Percentiles rank a stretch among this genome's conserved stretches.
phyloP scores from a whole-genome alignment of 2,113 vertebrate genomes.

The Stigmatopora argus region DNA sequence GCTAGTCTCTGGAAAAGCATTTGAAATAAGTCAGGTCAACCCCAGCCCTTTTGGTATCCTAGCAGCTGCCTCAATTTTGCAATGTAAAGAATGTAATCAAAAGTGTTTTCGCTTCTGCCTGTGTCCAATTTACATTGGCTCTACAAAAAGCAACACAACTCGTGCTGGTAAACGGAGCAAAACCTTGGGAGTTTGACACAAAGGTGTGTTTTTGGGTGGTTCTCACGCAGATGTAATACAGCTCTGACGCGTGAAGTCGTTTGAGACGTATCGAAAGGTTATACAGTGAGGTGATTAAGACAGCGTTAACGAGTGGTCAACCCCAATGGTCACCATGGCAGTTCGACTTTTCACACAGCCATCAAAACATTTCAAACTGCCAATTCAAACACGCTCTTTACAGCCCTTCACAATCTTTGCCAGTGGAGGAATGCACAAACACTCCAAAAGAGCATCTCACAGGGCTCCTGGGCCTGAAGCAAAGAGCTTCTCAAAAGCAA shows the following conservation, averaged over 20 bases:
- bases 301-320: slow-evolving; percentile 29
- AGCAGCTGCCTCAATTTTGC: slow-evolving; percentile 41
- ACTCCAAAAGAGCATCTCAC: slow-evolving; percentile 48
- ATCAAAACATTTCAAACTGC: slow-evolving; percentile 48
- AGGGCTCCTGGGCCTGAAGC: slow-evolving; percentile 39
- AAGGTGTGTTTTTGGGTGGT: slow-evolving; percentile 17
- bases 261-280: slow-evolving; percentile 15
- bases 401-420: slow-evolving; percentile 55
- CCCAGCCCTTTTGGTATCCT: slow-evolving; percentile 25
- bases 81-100: slow-evolving; percentile 56
- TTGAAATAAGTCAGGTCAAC: slow-evolving; percentile 35
- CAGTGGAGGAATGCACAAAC: slow-evolving; percentile 67
- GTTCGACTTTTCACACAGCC: slow-evolving; percentile 55
- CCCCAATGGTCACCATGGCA: slow-evolving; percentile 51
- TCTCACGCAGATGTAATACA: slow-evolving; percentile 12
- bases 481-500: slow-evolving; percentile 42
- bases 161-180: background rate
- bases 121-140: slow-evolving; percentile 34
- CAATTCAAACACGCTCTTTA: slow-evolving; percentile 62
- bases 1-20: slow-evolving; percentile 12
- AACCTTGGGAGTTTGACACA: slow-evolving; percentile 1
- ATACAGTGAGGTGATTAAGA: slow-evolving; percentile 27
- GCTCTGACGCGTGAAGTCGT: slow-evolving; percentile 4
- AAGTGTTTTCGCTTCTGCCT: slow-evolving; percentile 54
- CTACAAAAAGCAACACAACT: slow-evolving; percentile 18